phyloP scores from a whole-genome alignment of 92 coral and sea anemone species.

The Phymanthus crucifer region DNA sequence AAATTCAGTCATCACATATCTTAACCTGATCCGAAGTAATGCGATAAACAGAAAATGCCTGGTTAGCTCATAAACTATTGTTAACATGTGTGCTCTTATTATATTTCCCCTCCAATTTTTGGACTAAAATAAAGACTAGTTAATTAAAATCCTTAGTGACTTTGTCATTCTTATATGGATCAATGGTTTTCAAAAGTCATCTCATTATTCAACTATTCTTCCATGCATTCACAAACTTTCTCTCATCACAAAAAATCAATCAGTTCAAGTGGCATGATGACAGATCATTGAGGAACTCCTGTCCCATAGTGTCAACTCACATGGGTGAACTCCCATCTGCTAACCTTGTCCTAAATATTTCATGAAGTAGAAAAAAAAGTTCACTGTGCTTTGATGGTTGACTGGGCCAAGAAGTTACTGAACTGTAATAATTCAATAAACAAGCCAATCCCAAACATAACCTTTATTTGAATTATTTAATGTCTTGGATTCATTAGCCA shows the following conservation, averaged over 20 bases:
- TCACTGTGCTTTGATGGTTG: slow-evolving; percentile 13
- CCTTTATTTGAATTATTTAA: slow-evolving; percentile 14
- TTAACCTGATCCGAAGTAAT: no score
- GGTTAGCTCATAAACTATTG: no score
- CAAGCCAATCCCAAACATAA: slow-evolving; percentile 30
- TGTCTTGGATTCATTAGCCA: slow-evolving; percentile 13
- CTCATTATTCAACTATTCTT: slow-evolving; percentile 14
- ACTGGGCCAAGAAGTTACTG: slow-evolving; percentile 9
- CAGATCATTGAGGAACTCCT: neutral
- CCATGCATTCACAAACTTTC: slow-evolving; percentile 15
- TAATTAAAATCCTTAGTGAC: neutral
- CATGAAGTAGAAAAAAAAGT: neutral
- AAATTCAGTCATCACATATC: no score
- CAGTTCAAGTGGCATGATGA: neutral
- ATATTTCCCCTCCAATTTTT: no score
- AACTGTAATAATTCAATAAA: slow-evolving; percentile 14
- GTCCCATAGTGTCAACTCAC: neutral
- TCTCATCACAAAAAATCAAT: neutral
- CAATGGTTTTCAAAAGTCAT: neutral
- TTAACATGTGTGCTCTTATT: no score
- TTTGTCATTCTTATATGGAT: neutral
- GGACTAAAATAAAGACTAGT: neutral
- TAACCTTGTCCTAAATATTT: neutral
- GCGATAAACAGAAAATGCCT: no score
- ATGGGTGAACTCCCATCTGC: neutral